Evolutionary conservation across 2,797 vertebrate species (phyloP), one percentile per base, ranked within the genome.

Genomic region (Cuniculus paca): DNA sequence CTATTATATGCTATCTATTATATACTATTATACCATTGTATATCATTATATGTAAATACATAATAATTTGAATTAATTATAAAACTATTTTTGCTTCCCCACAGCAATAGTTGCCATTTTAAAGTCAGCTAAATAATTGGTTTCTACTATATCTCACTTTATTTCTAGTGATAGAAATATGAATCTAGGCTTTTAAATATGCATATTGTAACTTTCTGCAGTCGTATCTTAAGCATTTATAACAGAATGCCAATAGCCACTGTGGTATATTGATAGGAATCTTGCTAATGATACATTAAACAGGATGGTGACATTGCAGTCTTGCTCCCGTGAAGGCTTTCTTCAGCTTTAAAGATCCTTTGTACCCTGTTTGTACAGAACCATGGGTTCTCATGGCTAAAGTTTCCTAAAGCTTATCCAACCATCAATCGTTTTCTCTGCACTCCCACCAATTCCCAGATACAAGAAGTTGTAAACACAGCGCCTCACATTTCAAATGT

Each of bases 171-270:
- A 34, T 95, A 95, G n/a, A 93, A 65, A 60, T 94, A 70, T 87
- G 95, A 97, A 98, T 72, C 95, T 82, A 84, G 94, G 85, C 83
- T 97, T 98, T 98, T 97, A 97, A 97, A 95, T 98, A 96, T 85
- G 89, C 86, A 95, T 97, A 91, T 95, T 96, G 22, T 84, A 54
- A 98, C 97, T 98, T 98, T 95, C 95, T 95, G 79, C 90, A 97
- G 90, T 98, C 95, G 42, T 96, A 90, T 94, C 28, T 92, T 91
- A 36, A 81, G 58, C 34, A 90, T 97, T 97, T 96, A 78, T 96
- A 97, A 94, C 95, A 95, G 96, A 97, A 97, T 97, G 97, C 90
- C 98, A 98, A 87, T 95, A 83, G 75, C 79, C 97, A 81, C 50
- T 26, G 14, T 96, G n/a, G 81, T 91, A 95, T 97, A 97, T 97